Conservation (phyloP, 2,888 invertebrate species). For the Hylaea fasciaria region DNA sequence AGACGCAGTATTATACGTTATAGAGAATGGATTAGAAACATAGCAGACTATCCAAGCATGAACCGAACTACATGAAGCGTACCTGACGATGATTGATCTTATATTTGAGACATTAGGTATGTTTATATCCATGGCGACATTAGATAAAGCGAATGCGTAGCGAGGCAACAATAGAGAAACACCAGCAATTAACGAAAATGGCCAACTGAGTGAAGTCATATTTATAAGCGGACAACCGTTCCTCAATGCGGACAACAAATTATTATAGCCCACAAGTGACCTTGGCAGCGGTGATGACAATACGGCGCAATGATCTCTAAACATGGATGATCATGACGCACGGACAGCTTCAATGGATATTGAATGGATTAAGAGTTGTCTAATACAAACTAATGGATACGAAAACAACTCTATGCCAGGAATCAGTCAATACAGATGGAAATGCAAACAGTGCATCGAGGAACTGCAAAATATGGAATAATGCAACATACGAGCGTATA, state of each 20-base stretch:
- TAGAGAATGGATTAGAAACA: slow-evolving; percentile 10
- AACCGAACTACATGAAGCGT: slow-evolving; percentile 8
- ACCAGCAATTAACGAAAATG: slow-evolving; percentile 53
- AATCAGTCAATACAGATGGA: background rate
- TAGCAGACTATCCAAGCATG: slow-evolving; percentile 7
- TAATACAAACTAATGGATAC: background rate
- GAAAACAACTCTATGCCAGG: background rate
- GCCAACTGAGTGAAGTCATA: slow-evolving; percentile 57
- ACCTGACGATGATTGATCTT: slow-evolving; percentile 10
- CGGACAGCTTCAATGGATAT: slow-evolving; percentile 20
- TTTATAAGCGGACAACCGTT: slow-evolving; percentile 53
- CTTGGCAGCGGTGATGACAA: slow-evolving; percentile 54
- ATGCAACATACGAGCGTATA: background rate
- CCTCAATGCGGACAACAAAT: no score
- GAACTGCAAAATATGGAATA: no score
- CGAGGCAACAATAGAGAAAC: slow-evolving; percentile 29
- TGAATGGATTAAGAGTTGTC: slow-evolving; percentile 1
- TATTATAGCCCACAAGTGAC: slow-evolving; percentile 43
- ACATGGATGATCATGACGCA: slow-evolving; percentile 55
- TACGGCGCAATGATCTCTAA: slow-evolving; percentile 51
- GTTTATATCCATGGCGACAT: slow-evolving; percentile 8
- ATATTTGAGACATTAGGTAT: background rate
- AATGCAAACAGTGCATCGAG: background rate
- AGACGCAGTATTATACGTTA: background rate
- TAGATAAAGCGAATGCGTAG: slow-evolving; percentile 1